Evolutionary conservation across 1,140 invertebrate species (phyloP), one percentile per base, ranked within the genome.

Genomic region (Neotoxoptera formosana): DNA sequence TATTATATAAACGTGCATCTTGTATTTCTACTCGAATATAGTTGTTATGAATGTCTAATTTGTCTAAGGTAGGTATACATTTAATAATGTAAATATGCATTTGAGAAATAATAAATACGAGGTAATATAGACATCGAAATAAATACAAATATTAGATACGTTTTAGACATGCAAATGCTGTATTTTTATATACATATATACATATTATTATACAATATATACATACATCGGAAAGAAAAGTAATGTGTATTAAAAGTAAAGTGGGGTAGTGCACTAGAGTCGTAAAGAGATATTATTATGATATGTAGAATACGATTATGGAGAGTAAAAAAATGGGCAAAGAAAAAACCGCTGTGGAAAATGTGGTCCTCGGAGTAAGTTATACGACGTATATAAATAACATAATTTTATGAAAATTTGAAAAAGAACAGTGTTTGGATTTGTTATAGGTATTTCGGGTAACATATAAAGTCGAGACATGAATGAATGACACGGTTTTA

Each of bases 201-300:
- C 20, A 45, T 47, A 87, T 86, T 84, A 86, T 34, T n/a, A n/a
- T n/a, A n/a, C n/a, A n/a, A n/a, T 51, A 11, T 86, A 30, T 88
- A 34, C 7, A 21, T 53, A 53, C n/a, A 53, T 56, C 25, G 20
- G 34, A 25, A 48, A 36, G 45, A 53, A 89, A 53, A 25, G 7
- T 25, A 11, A 89, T 34, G 48, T 89, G n/a, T 56, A 23, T 87
- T 88, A 34, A 53, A 53, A 53, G n/a, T 53, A 56, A 53, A 89
- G 21, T 89, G 20, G 51, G 23, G 23, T 41, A 53, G 48, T 89
- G 48, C 48, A 53, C 47, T 34, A 21, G 2, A 88, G 47, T 51
- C 86, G 30, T 51, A 88, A 88, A 51, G 47, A 88, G 17, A 88
- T 51, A 87, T 47, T 51, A 87, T 47, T 30, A 87, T 87, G 84